These are phyloP conservation scores for Bos javanicus DNA, from an alignment of 2,113 vertebrate genomes.

Conservation along the genomic window DNA sequence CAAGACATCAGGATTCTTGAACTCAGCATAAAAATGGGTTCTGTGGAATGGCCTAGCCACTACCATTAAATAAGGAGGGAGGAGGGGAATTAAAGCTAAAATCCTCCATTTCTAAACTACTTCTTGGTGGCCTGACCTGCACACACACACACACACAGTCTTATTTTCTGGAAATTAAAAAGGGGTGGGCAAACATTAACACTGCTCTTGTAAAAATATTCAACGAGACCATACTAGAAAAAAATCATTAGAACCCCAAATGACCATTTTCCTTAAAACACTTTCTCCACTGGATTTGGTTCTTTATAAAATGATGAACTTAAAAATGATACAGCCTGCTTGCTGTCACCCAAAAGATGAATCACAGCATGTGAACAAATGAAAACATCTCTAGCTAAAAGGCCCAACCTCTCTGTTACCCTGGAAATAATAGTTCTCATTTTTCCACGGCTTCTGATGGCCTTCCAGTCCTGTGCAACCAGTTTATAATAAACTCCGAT, in stretches of 20 bases:
- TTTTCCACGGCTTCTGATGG: background rate
- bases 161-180: background rate
- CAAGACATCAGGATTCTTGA: constrained; percentile 2
- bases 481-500: background rate
- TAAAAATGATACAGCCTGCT: background rate
- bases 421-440: background rate
- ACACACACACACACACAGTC: background rate
- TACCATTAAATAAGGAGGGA: background rate
- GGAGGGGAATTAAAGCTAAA: background rate
- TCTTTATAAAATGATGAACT: background rate
- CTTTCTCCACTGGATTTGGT: background rate
- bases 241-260: background rate
- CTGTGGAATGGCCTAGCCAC: background rate
- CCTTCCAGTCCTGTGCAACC: constrained; percentile 11
- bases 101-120: background rate
- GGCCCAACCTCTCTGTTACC: background rate
- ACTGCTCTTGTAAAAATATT: background rate
- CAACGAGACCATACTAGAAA: background rate
- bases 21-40: constrained; percentile 13
- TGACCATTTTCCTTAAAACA: background rate
- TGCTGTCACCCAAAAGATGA: background rate
- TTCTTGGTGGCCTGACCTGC: background rate
- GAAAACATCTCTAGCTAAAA: background rate
- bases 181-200: background rate
- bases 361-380: background rate